Percentiles rank a stretch among this genome's conserved stretches.
Conservation (phyloP, 2,797 vertebrate genomes). For the Syngnathus acus region DNA sequence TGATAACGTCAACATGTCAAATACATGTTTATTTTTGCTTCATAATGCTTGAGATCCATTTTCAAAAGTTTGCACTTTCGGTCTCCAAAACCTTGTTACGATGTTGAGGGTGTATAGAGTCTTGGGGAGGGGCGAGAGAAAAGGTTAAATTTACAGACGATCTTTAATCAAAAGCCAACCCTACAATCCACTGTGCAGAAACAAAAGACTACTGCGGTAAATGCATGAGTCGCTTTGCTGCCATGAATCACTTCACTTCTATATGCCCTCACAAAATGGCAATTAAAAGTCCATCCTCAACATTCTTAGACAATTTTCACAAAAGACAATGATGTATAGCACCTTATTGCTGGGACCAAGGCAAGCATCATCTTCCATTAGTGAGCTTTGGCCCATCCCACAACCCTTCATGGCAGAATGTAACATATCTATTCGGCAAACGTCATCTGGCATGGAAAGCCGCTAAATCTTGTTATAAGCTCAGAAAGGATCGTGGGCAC, state of each 20-base stretch:
- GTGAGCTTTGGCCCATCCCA: constrained; percentile 34
- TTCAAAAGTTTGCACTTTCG: background rate
- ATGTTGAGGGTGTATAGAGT: constrained; percentile 37
- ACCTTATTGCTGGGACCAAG: constrained; percentile 17
- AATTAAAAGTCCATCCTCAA: constrained; percentile 16
- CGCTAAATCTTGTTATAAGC: constrained; percentile 69
- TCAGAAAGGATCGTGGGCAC: constrained; percentile 63
- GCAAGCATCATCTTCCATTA: constrained; percentile 17
- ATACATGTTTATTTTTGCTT: background rate
- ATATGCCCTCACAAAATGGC: constrained; percentile 13
- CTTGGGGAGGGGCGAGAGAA: constrained; percentile 41
- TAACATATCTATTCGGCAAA: constrained; percentile 48
- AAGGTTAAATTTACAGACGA: constrained; percentile 41
- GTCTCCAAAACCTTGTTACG: background rate
- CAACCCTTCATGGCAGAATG: constrained; percentile 36
- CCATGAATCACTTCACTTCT: constrained; percentile 20
- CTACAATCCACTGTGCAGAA: constrained; percentile 22
- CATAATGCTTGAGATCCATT: background rate
- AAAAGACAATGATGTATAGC: constrained; percentile 10
- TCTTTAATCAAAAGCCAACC: constrained; percentile 53
- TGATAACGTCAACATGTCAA: background rate
- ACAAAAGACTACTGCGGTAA: constrained; percentile 27
- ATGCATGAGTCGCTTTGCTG: constrained; percentile 16
- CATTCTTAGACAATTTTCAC: constrained; percentile 21
- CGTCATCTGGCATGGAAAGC: constrained; percentile 62